Base-by-base conservation (phyloP, 2,888 invertebrate genomes). In the Athalia rosae region DNA sequence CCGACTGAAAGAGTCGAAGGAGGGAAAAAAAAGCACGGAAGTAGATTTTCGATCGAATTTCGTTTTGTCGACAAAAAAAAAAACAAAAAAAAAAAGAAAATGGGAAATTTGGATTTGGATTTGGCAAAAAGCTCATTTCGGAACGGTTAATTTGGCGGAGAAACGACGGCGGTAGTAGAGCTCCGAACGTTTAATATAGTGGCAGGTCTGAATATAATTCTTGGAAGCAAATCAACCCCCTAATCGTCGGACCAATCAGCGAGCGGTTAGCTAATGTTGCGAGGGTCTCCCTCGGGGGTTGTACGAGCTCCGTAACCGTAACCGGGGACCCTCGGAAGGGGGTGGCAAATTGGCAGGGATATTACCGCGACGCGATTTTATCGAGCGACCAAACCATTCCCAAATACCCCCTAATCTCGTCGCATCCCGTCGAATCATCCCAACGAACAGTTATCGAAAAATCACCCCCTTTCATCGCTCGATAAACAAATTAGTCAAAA, bases 171-270 rank as follows among this genome's bases (percentile, higher is more conserved):
- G 28, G 28, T 28, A 28, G 28, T 2, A 28, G 28, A 28, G 28
- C 28, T 28, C 28, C 28, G n/a, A 61, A n/a, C 61, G 61, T 15
- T 61, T n/a, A 3, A 15, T 28, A 63, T 28, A 63, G n/a, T 4
- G 28, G 15, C 28, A 66, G 47, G n/a, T n/a, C 50, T n/a, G 3
- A n/a, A 11, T 28, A 50, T 53, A 67, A 67, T 67, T 67, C 53
- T 41, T 78, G 66, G 77, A 79, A 69, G 67, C 81, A 85, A 85
- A 84, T 85, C 85, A 84, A 85, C 86, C 85, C 85, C 85, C 84
- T 86, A 86, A 86, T 84, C 83, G 85, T 58, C 78, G 79, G 79
- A 81, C 86, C 86, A 86, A 86, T 86, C 83, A 74, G 81, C 82
- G 83, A 81, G 77, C 59, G 77, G 74, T 74, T 74, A 80, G 61